Base-by-base conservation (phyloP, 2,113 vertebrate species). In the Pagrus major region DNA sequence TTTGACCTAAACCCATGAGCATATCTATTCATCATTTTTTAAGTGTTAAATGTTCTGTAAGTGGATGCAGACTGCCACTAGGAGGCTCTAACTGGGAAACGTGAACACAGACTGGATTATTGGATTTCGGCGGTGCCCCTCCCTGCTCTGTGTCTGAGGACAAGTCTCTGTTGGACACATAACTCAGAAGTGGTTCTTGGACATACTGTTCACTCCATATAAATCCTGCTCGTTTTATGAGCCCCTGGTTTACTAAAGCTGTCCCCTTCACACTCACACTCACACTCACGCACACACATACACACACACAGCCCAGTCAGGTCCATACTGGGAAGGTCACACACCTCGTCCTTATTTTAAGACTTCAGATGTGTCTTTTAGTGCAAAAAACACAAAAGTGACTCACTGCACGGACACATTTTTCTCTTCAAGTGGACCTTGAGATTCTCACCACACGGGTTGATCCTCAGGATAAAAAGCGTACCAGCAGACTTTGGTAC, bases 221-320 rank as follows among this genome's bases (percentile, higher is more conserved):
- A 91, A 93, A 92, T 92, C 90, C 81, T 83, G 68, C 6, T 64
- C 41, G 1, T 76, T 91, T 92, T 91, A 91, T 88, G 83, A 82
- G 71, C 47, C 83, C 59, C 61, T 65, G 67, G 74, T 81, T 86
- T 83, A 33, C 66, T 66, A 65, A 87, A 61, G 42, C 59, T 64
- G 52, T 79, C 78, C 81, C 60, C 25, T 56, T 70, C 68, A 29
- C 27, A 49, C 68, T 64, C 54, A 78, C 47, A 65, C 74, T 29
- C 65, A 49, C 55, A 83, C 39, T 35, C 41, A 80, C 37, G n/a
- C n/a, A n/a, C n/a, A n/a, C n/a, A n/a, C n/a, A n/a, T n/a, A n/a
- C n/a, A 54, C 80, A 49, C 74, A 68, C 72, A 49, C 47, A 56
- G 42, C 18, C 64, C 71, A 74, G 27, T 69, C 55, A 56, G 14